These are phyloP conservation scores for Spodoptera frugiperda DNA, from an alignment of 1,140 invertebrate species.

Conservation along the genomic window DNA sequence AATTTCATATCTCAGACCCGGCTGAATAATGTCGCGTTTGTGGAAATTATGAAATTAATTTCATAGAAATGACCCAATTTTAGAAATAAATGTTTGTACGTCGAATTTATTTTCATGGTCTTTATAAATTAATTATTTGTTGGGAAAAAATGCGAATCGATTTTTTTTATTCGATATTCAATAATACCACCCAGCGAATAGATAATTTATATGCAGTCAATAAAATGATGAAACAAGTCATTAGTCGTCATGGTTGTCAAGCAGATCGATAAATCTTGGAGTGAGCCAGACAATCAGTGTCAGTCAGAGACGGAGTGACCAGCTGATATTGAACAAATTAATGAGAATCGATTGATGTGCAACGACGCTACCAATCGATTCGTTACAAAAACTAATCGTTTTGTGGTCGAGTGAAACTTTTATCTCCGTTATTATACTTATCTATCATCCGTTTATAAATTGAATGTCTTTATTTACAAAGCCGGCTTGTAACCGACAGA, in stretches of 20 bases:
- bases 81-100: slow-evolving; percentile 7
- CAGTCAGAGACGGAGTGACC: slow-evolving; percentile 39
- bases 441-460: slow-evolving; percentile 16
- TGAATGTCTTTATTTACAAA: slow-evolving; percentile 24
- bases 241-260: slow-evolving; percentile 33
- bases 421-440: slow-evolving; percentile 10
- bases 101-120: slow-evolving; percentile 20
- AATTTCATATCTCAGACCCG: slow-evolving; percentile 50
- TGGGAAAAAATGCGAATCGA: background rate
- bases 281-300: slow-evolving; percentile 42
- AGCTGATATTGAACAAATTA: slow-evolving; percentile 45
- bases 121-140: slow-evolving; percentile 14
- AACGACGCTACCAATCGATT: slow-evolving; percentile 41
- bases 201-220: slow-evolving; percentile 17
- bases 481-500: background rate
- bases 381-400: slow-evolving; percentile 20
- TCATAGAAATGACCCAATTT: slow-evolving; percentile 33
- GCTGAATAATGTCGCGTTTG: slow-evolving; percentile 47
- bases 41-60: slow-evolving; percentile 43
- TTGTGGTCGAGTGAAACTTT: slow-evolving; percentile 8
- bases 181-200: slow-evolving; percentile 11
- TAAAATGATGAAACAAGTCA: slow-evolving; percentile 45
- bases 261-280: slow-evolving; percentile 33
- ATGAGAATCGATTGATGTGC: slow-evolving; percentile 41
- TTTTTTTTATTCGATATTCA: background rate